A percentile compares a stretch with the other conserved stretches of the same genome.
phyloP scores from a whole-genome alignment of 2,888 invertebrate genomes.

The Hypolimnas misippus region DNA sequence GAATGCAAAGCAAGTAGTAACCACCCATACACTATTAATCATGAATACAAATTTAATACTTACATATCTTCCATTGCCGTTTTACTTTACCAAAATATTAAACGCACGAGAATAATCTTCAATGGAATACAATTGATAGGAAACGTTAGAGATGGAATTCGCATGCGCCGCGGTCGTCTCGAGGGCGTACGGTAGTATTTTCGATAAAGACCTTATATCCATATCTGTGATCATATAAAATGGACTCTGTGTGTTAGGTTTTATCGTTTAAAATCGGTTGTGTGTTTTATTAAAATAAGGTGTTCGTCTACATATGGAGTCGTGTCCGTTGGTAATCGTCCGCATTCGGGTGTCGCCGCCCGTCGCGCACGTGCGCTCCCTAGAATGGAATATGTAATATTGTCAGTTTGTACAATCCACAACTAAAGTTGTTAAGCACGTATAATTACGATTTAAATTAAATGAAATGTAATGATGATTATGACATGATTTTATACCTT shows the following conservation, averaged over 20 bases:
- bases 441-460: slow-evolving; percentile 6
- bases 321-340: slow-evolving; percentile 63
- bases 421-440: slow-evolving; percentile 35
- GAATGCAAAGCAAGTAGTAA: slow-evolving; percentile 67
- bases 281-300: neutral
- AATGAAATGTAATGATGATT: neutral
- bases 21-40: slow-evolving; percentile 60
- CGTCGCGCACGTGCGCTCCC: slow-evolving; percentile 72
- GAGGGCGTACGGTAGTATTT: slow-evolving; percentile 60
- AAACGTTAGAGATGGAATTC: slow-evolving; percentile 55
- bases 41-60: slow-evolving; percentile 41
- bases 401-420: slow-evolving; percentile 41
- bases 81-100: slow-evolving; percentile 23
- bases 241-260: accelerated
- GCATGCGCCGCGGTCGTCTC: slow-evolving; percentile 77
- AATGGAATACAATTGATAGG: slow-evolving; percentile 51
- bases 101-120: slow-evolving; percentile 43
- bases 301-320: slow-evolving; percentile 22
- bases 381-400: slow-evolving; percentile 58
- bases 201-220: slow-evolving; percentile 45
- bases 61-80: slow-evolving; percentile 51
- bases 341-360: slow-evolving; percentile 71
- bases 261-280: slow-evolving; percentile 33
- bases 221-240: slow-evolving; percentile 21
- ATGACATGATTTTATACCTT: neutral